phyloP scores from a whole-genome alignment of 2,113 vertebrate genomes.

The Lycocorax pyrrhopterus region DNA sequence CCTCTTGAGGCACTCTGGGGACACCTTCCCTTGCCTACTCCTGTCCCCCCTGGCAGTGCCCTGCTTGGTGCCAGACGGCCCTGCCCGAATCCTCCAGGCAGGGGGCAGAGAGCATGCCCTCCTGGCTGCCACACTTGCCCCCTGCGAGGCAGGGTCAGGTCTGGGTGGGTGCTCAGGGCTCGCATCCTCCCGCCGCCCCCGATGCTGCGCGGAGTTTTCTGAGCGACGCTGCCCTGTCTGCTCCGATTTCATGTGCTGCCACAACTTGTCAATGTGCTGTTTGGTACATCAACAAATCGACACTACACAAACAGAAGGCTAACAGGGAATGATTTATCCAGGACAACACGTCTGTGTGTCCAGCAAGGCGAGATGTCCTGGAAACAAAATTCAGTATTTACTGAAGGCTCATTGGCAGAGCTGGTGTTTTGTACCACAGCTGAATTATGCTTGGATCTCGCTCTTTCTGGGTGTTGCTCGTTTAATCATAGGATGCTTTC shows the following conservation, averaged over 20 bases:
- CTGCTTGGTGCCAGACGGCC: not conserved
- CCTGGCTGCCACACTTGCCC: not conserved
- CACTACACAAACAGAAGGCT: not conserved
- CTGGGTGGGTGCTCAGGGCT: not conserved
- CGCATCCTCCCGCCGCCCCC: accelerated
- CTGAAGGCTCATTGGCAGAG: not conserved
- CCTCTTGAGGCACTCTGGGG: not conserved
- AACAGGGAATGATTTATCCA: slow-evolving; percentile 54
- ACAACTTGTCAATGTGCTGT: not conserved
- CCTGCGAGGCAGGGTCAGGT: not conserved
- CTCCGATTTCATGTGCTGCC: not conserved
- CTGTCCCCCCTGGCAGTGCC: too few relatives aligned
- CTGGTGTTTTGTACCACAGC: not conserved
- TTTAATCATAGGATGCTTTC: slow-evolving; percentile 41
- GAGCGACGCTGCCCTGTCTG: not conserved
- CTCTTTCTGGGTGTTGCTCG: not conserved
- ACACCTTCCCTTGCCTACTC: not conserved
- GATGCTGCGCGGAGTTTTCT: accelerated
- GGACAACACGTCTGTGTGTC: not conserved
- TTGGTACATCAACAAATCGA: not conserved
- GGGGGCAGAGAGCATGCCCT: not conserved
- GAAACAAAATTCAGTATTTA: not conserved
- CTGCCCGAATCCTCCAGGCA: not conserved
- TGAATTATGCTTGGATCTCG: not conserved
- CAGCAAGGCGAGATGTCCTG: not conserved